Evolutionary conservation across 37 sponge, comb jelly and placozoan genomes (phyloP).

Genomic region (Bolinopsis microptera): DNA sequence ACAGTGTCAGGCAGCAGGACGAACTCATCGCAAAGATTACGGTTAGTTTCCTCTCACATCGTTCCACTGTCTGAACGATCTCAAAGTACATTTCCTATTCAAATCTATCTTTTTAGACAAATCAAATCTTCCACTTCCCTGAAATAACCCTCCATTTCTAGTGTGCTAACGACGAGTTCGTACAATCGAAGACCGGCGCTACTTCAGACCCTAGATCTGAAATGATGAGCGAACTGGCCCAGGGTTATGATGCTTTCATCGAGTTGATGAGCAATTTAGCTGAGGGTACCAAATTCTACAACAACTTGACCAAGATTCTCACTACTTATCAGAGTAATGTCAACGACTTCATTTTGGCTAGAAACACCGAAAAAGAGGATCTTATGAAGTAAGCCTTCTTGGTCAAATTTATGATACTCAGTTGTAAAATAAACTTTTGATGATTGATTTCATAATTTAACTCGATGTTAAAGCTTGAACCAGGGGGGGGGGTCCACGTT

Average conservation of each 20-base stretch:
- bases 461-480: too few relatives aligned
- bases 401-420: too few relatives aligned
- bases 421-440: too few relatives aligned
- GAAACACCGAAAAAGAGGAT: constrained; percentile 94
- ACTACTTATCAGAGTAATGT: constrained; percentile 81
- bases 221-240: constrained; percentile 78
- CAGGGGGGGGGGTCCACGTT: too few relatives aligned
- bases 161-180: constrained; percentile 57
- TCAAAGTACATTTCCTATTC: not conserved
- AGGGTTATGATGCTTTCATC: constrained; percentile 82
- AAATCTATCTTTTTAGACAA: too few relatives aligned
- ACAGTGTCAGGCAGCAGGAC: constrained; percentile 47
- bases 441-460: too few relatives aligned
- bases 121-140: too few relatives aligned
- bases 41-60: not conserved
- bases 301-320: constrained; percentile 86
- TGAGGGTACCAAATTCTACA: constrained; percentile 96
- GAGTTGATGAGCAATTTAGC: constrained; percentile 78
- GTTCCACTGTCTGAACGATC: not conserved
- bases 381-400: constrained; percentile 83
- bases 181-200: not conserved
- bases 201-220: constrained; percentile 37
- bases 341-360: constrained; percentile 87
- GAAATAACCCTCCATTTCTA: too few relatives aligned
- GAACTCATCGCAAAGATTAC: constrained; percentile 56